Evolutionary conservation across 1,140 invertebrate genomes (phyloP), one percentile per base, ranked within the genome.

Genomic region (Vanessa tameamea): DNA sequence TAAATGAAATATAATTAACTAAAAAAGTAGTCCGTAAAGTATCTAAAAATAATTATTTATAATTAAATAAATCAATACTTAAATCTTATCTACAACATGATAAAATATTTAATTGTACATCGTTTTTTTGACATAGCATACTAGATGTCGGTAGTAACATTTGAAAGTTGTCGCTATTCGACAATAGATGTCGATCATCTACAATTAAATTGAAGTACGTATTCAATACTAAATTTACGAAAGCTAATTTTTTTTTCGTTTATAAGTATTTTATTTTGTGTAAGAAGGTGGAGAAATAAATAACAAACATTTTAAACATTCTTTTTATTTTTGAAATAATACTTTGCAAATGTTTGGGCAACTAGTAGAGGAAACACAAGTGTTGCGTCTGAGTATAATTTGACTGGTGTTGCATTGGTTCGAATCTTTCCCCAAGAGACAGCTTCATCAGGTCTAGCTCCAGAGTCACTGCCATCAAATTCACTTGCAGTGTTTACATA

Each of bases 351-450:
- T 73, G 99, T 99, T 94, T 99, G 96, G 14, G 96, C 98, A 1
- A 99, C 97, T 63, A 99, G 91, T 47, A 99, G 89, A 3, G 99
- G 99, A 92, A 99, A 98, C 4, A 99, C 94, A 12, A 99, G 93
- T 70, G 96, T 97, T n/a, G 98, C 99, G 92, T 99, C 99, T 5
- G 97, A 98, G 93, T 97, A 98, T 23, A 99, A 94, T 95, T 99
- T 99, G 0, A 99, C 97, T n/a, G 99, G 97, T 61, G 93, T 95
- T 0, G 98, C 97, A 83, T 96, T 96, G 82, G 95, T 95, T 85
- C 95, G 96, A 73, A 99, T 99, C 94, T 99, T 99, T 0, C 99
- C 99, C 99, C 99, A 99, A 6, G 98, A 99, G 14, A 99, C 95
- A 0, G 99, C 99, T 94, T 99, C 99, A 94, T 99, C 99, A 4